phyloP scores from a whole-genome alignment of 2,888 invertebrate genomes.

The Sarcophaga rosellei region DNA sequence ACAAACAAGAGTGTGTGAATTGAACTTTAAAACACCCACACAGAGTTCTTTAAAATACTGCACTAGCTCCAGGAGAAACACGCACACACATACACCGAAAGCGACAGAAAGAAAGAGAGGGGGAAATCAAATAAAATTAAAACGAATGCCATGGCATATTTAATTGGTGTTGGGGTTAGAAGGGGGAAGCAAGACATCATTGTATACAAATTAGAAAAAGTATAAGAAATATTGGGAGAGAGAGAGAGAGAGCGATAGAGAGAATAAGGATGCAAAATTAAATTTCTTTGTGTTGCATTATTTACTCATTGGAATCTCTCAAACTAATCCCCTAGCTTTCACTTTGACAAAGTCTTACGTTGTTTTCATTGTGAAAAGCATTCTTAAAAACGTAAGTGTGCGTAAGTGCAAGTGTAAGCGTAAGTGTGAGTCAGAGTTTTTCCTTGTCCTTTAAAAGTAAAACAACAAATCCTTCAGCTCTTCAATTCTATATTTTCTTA shows the following conservation, averaged over 20 bases:
- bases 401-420: not conserved
- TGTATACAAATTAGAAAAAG: slow-evolving; percentile 12
- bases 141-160: too few species aligned
- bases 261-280: slow-evolving; percentile 76
- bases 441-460: too few species aligned
- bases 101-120: too few species aligned
- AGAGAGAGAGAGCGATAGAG: too few species aligned
- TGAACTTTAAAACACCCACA: not conserved
- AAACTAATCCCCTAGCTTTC: slow-evolving; percentile 71
- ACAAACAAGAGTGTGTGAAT: too few species aligned
- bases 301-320: slow-evolving; percentile 76
- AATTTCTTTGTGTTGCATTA: slow-evolving; percentile 77
- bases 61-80: too few species aligned
- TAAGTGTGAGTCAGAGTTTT: not conserved
- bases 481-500: not conserved
- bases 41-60: not conserved
- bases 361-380: not conserved
- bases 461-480: too few species aligned
- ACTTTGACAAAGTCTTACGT: slow-evolving; percentile 66
- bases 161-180: not conserved
- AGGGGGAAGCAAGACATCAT: slow-evolving; percentile 41
- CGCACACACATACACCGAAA: too few species aligned
- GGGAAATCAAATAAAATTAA: too few species aligned
- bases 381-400: not conserved
- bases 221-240: slow-evolving; percentile 14